These are phyloP conservation scores for Dissostichus mawsoni DNA, from an alignment of 2,113 vertebrate genomes.

Conservation along the genomic window DNA sequence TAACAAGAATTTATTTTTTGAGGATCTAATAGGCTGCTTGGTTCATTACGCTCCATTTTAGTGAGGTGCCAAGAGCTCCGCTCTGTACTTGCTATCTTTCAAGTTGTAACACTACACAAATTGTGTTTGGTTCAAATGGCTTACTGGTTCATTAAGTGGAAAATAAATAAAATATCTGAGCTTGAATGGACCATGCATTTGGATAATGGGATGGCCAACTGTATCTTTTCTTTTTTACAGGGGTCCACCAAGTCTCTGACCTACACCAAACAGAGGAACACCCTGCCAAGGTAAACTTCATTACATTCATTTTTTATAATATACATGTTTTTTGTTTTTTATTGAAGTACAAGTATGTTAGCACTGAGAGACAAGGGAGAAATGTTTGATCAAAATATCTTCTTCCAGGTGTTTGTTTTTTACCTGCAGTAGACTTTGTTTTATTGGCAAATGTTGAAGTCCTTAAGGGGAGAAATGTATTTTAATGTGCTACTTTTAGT, in stretches of 20 bases:
- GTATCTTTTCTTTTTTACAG: slow-evolving; percentile 37
- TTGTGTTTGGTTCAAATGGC: background rate
- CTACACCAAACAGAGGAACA: slow-evolving; percentile 80
- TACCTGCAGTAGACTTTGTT: no score
- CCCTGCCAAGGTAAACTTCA: slow-evolving; percentile 73
- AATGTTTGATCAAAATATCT: no score
- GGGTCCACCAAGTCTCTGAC: slow-evolving; percentile 80
- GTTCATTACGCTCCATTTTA: background rate
- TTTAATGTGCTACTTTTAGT: no score
- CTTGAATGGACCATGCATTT: background rate
- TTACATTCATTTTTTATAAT: background rate
- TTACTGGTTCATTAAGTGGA: background rate
- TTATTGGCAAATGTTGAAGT: no score
- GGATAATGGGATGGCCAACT: background rate
- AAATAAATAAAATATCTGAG: background rate
- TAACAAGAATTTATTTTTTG: no score
- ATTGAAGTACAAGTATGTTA: background rate
- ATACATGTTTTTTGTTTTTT: background rate
- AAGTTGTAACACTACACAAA: background rate
- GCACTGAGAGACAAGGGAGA: no score
- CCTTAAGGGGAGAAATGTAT: no score
- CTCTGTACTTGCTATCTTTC: background rate
- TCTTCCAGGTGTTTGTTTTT: no score
- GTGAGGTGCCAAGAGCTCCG: no score
- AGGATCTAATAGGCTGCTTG: no score